These are phyloP conservation scores for Byasa hedistus DNA, from an alignment of 2,888 invertebrate genomes.

Conservation along the genomic window DNA sequence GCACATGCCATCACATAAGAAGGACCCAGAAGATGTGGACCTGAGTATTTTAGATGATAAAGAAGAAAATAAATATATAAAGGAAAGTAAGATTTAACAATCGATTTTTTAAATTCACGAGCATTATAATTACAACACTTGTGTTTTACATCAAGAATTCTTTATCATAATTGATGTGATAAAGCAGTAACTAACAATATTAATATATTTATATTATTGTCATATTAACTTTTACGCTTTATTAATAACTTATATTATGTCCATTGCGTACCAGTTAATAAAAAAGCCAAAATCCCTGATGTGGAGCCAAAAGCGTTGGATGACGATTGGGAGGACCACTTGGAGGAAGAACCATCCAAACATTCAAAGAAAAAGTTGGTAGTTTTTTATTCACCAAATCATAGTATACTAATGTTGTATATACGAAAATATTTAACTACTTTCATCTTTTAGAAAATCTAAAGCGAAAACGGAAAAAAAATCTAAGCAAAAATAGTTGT, in stretches of 20 bases:
- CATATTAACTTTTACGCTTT: no score
- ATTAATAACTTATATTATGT: neutral
- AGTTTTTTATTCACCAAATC: neutral
- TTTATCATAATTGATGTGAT: no score
- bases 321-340: slow-evolving; percentile 16
- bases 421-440: no score
- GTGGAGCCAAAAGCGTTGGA: slow-evolving; percentile 18
- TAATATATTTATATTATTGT: no score
- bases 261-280: slow-evolving; percentile 5
- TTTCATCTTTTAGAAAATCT: neutral
- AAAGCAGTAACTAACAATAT: no score
- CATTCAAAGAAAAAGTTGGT: neutral
- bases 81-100: slow-evolving; percentile 7
- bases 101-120: no score
- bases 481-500: no score
- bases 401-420: no score
- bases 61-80: slow-evolving; percentile 2
- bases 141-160: no score
- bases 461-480: neutral
- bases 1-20: no score
- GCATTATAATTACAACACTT: no score
- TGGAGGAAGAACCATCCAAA: neutral
- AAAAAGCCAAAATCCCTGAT: slow-evolving; percentile 3
- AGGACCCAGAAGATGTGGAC: neutral
- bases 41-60: slow-evolving; percentile 7